Conservation (phyloP, 2,888 invertebrate genomes). For the Melitaea athalia region DNA sequence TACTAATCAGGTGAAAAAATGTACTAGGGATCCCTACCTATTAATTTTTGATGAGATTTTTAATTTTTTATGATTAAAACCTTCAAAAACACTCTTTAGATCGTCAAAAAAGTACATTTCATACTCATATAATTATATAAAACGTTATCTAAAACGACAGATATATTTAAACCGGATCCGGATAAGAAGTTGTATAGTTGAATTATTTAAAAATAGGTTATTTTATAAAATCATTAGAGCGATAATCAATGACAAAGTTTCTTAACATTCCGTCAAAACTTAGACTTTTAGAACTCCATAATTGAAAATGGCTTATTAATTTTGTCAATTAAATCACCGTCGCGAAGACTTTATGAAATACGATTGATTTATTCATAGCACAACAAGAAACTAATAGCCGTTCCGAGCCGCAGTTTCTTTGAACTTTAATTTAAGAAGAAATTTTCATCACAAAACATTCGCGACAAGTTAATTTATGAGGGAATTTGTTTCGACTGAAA, state of each 20-base stretch:
- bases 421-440: constrained; percentile 42
- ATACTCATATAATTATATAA: too few species aligned
- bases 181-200: neutral
- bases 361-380: constrained; percentile 35
- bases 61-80: too few species aligned
- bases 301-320: constrained; percentile 10
- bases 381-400: constrained; percentile 37
- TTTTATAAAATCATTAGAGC: constrained; percentile 4
- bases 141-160: too few species aligned
- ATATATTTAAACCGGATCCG: too few species aligned
- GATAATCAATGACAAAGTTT: constrained; percentile 6
- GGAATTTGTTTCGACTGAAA: constrained; percentile 43
- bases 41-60: too few species aligned
- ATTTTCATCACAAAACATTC: constrained; percentile 38
- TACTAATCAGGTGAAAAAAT: too few species aligned
- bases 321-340: constrained; percentile 9
- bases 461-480: constrained; percentile 43
- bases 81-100: too few species aligned
- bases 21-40: too few species aligned
- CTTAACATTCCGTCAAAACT: constrained; percentile 2
- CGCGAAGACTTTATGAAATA: constrained; percentile 23
- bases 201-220: neutral
- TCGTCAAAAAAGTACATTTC: too few species aligned
- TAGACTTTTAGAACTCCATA: neutral
- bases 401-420: constrained; percentile 28